Conservation (phyloP, 1,140 invertebrate genomes). For the Trichonephila inaurata region DNA sequence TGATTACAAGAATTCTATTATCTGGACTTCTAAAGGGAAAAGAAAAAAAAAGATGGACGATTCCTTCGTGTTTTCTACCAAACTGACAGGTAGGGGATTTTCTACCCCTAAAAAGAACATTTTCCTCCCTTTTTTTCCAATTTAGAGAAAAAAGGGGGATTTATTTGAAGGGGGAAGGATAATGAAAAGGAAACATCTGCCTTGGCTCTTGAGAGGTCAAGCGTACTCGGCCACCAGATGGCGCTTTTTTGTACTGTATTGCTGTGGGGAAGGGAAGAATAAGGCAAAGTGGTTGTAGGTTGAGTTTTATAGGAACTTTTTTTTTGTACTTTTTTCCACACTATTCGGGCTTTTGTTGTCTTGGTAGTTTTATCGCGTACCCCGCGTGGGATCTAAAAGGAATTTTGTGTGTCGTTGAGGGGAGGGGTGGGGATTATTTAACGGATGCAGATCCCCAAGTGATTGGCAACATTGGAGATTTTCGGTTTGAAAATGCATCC, state of each 20-base stretch:
- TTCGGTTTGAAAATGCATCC: too few species aligned
- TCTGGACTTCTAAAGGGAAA: neutral
- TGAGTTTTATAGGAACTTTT: too few species aligned
- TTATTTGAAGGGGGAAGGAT: neutral
- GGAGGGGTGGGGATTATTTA: neutral
- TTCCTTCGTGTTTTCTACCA: neutral
- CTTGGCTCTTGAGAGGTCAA: constrained; percentile 54
- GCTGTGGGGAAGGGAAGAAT: neutral
- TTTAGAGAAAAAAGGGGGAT: too few species aligned
- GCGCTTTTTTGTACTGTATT: constrained; percentile 22
- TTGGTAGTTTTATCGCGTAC: neutral
- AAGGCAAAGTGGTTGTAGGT: neutral
- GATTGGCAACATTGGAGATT: too few species aligned
- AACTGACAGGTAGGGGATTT: constrained; percentile 30
- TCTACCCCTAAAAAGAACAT: neutral
- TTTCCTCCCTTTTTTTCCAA: neutral
- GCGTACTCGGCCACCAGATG: constrained; percentile 50
- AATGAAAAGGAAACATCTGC: constrained; percentile 54
- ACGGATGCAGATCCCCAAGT: too few species aligned
- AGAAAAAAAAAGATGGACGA: neutral
- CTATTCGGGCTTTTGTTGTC: neutral
- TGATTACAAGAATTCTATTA: constrained; percentile 72
- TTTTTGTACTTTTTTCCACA: too few species aligned
- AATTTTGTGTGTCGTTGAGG: neutral
- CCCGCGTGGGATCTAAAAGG: neutral